Evolutionary conservation across 2,888 invertebrate genomes (phyloP).

Genomic region (Acanthoscelides obtectus): DNA sequence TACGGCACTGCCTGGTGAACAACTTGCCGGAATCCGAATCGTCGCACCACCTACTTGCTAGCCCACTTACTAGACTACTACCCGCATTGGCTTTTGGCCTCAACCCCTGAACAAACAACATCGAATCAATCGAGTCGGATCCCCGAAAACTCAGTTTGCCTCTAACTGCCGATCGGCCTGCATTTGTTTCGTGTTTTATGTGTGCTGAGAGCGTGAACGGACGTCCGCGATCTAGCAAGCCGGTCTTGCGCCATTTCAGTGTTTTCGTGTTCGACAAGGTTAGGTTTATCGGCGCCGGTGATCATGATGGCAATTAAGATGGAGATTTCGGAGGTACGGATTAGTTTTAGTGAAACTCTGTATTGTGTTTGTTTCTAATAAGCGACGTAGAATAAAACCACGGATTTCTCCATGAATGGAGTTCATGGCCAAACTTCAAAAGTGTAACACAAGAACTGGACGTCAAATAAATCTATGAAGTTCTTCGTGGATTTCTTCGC

Average conservation of each 20-base stretch:
- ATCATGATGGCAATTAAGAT: constrained; percentile 22
- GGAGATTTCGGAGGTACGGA: constrained; percentile 35
- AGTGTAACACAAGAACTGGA: too few species aligned
- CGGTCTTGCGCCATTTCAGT: background rate
- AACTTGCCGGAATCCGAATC: background rate
- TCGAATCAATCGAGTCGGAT: background rate
- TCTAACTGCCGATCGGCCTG: background rate
- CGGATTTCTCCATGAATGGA: too few species aligned
- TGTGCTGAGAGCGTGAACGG: background rate
- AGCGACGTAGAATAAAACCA: too few species aligned
- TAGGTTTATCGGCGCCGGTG: constrained; percentile 7
- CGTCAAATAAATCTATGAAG: too few species aligned
- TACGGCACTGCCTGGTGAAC: background rate
- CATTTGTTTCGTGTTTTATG: background rate
- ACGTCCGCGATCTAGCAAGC: background rate
- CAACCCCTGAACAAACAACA: background rate
- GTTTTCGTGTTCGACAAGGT: constrained; percentile 15
- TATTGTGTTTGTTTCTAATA: too few species aligned
- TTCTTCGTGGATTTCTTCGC: too few species aligned
- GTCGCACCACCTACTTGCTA: background rate
- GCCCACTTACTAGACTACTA: too few species aligned
- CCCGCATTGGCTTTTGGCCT: background rate
- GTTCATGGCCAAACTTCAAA: too few species aligned
- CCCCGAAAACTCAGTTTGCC: background rate
- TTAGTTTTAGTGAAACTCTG: too few species aligned